Conservation (phyloP, 2,797 vertebrate genomes). For the Scolopax bukidnonensis region DNA sequence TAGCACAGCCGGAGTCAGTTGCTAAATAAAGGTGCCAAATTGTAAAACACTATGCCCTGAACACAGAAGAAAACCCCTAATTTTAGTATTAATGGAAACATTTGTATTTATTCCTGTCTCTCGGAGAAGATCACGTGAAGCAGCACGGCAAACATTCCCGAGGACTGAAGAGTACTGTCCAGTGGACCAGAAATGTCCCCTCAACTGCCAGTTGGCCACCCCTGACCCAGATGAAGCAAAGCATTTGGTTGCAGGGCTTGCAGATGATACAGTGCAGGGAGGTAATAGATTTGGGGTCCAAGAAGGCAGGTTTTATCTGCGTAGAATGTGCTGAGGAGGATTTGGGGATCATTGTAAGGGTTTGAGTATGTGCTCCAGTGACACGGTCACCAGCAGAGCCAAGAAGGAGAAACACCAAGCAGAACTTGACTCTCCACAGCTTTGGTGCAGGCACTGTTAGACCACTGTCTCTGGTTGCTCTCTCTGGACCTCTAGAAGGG, state of each 20-base stretch:
- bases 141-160: neutral
- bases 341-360: neutral
- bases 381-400: neutral
- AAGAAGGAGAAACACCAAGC: neutral
- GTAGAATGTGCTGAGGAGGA: neutral
- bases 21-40: neutral
- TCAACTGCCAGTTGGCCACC: conserved; percentile 20
- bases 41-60: neutral
- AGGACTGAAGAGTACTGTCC: neutral
- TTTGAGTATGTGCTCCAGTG: neutral
- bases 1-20: neutral
- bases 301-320: neutral
- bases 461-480: neutral
- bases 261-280: neutral
- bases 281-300: neutral
- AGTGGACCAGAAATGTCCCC: neutral
- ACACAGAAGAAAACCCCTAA: neutral
- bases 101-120: neutral
- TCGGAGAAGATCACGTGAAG: neutral
- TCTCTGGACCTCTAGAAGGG: neutral
- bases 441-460: neutral
- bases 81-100: neutral
- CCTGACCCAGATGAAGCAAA: conserved; percentile 6
- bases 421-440: neutral
- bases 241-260: neutral